Evolutionary conservation across 2,888 invertebrate genomes (phyloP).

Genomic region (Chironomus riparius): DNA sequence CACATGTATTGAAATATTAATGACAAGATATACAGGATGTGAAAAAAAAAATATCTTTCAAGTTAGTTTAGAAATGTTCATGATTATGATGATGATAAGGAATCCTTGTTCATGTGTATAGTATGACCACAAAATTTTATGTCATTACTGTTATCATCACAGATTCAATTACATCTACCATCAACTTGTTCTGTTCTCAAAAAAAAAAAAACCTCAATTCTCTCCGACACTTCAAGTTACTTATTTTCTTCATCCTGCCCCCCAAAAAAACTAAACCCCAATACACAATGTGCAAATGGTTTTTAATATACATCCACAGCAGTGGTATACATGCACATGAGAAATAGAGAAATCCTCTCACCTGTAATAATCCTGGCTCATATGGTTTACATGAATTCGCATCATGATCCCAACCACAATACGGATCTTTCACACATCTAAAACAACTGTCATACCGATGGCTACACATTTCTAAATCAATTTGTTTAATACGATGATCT

Average conservation of each 20-base stretch:
- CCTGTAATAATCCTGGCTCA: conserved; percentile 60
- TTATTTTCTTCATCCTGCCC: too few relatives aligned
- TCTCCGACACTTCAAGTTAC: too few relatives aligned
- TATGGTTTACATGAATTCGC: conserved; percentile 79
- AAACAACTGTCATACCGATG: conserved; percentile 86
- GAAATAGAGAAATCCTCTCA: background rate
- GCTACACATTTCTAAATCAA: conserved; percentile 82
- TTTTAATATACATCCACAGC: background rate
- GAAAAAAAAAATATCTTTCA: too few relatives aligned
- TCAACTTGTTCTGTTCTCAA: background rate
- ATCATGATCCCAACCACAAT: conserved; percentile 94
- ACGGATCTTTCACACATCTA: conserved; percentile 88
- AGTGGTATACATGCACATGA: conserved; percentile 10
- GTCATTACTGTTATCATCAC: too few relatives aligned
- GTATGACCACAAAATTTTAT: too few relatives aligned
- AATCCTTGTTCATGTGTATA: background rate
- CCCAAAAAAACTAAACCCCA: background rate
- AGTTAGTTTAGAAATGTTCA: background rate
- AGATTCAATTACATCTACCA: background rate
- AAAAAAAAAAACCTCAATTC: too few relatives aligned
- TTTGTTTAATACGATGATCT: conserved; percentile 78
- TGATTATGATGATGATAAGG: background rate
- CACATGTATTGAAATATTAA: background rate
- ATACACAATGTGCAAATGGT: background rate
- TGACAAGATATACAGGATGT: background rate